Base-by-base conservation (phyloP, 2,113 vertebrate species). In the Galeopterus variegatus region DNA sequence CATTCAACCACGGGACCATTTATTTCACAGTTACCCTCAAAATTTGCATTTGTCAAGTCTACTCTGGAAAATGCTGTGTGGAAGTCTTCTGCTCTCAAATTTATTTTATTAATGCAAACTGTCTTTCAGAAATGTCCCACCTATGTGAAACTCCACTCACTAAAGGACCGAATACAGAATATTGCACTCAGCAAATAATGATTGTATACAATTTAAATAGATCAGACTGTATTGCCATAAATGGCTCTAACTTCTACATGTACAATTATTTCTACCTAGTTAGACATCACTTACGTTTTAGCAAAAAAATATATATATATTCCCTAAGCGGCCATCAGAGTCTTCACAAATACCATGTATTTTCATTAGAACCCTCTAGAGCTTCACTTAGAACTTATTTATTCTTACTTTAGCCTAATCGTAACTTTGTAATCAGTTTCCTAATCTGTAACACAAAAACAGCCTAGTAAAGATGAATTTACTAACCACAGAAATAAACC, bases 381-480 rank as follows among this genome's bases (percentile, higher is more conserved):
- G 45, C 24, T 11, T 90, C 76, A 33, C 11, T 58, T 1, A 8
- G 48, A 92, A 72, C 6, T 60, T 72, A 48, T 1, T 85, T 23
- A 86, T 23, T 60, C 33, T 70, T 48, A 18, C 56, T 90, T 76
- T 72, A 90, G 56, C 19, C 5, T 26, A 5, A 60, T 92, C 7
- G 45, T 64, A 89, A 88, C 12, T 96, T 94, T 93, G 7, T 14
- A 41, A 83, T 83, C 14, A 36, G 56, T 81, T 90, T 90, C 21
- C 50, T 62, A 45, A 19, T 76, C 19, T 26, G 50, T 3, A 77
- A 11, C 21, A 70, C 5, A 86, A 94, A 56, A 69, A 15, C 36
- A 58, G 17, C 13, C 60, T 54, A 64, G 9, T 48, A 75, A 50
- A 97, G 48, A 45, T 36, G 80, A 92, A 88, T 17, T 69, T 45